Conservation (phyloP, 2,797 vertebrate species). For the Brachyalestes nurse region DNA sequence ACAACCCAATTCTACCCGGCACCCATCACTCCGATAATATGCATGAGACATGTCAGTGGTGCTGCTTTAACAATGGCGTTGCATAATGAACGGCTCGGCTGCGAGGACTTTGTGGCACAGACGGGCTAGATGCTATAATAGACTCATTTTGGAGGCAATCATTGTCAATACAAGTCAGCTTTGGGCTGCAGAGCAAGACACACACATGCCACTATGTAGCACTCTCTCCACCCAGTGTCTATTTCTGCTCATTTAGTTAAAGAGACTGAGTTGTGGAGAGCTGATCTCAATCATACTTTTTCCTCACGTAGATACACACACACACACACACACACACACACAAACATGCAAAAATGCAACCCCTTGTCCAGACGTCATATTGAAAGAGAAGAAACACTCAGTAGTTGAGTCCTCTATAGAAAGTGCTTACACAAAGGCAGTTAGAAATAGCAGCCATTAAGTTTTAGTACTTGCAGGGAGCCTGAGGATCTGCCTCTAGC, state of each 20-base stretch:
- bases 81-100: conserved; percentile 74
- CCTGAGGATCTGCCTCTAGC: conserved; percentile 82
- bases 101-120: conserved; percentile 68
- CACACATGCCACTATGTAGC: conserved; percentile 53
- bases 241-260: conserved; percentile 67
- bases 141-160: conserved; percentile 91
- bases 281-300: conserved; percentile 60
- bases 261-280: conserved; percentile 82
- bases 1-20: conserved; percentile 70
- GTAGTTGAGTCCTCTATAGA: conserved; percentile 60
- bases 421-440: conserved; percentile 85
- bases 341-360: neutral
- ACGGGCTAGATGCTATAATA: conserved; percentile 88
- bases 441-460: conserved; percentile 83
- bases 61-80: conserved; percentile 71
- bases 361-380: neutral
- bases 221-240: neutral
- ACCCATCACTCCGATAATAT: conserved; percentile 72
- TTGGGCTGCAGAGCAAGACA: conserved; percentile 71
- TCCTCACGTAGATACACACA: neutral
- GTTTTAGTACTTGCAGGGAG: conserved; percentile 78
- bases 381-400: conserved; percentile 29
- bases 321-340: neutral
- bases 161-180: conserved; percentile 90
- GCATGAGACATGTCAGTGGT: conserved; percentile 73